Evolutionary conservation across 1,140 invertebrate genomes (phyloP), one percentile per base, ranked within the genome.

Genomic region (Lasioglossum albipes): DNA sequence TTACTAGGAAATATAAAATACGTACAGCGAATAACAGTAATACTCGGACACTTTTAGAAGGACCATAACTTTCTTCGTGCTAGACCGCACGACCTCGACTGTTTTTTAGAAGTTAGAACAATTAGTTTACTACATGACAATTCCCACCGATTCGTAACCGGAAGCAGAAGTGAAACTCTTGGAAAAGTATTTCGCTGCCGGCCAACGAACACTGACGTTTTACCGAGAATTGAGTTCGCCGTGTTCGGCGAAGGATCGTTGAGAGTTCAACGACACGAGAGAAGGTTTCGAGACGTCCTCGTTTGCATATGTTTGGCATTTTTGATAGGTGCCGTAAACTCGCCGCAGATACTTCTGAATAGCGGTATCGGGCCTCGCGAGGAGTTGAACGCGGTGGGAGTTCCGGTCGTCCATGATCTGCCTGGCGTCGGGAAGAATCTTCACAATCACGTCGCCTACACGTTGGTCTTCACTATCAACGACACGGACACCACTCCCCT

Each of bases 371-470:
- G 97, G 2, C 96, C 97, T 9, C 95, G 94, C 22, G 95, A 96
- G 1, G 96, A 98, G 7, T 92, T 98, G 7, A 86, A 93, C 67
- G 90, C 94, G 66, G 93, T 94, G 0, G 95, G 95, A 31, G 94
- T 97, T 0, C 94, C 95, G 0, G 92, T 95, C 0, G 91, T 97
- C 4, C 96, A 97, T 79, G 93, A 97, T 87, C 94, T 98, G 10
- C 97, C 97, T 0, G 96, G 96, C 0, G 98, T 98, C 5, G 98
- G 98, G 0, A 95, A 95, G 81, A 98, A 98, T 93, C 94, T 99
- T 0, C 97, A 97, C 86, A 97, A 98, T 90, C 97, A 98, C 86
- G 97, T 97, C 0, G 96, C 96, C 6, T 96, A 94, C 91, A 96
- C 96, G 81, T 90, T 97, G 0, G 95, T 95, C 87, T 98, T 97